Percentiles rank a stretch among this genome's conserved stretches.
phyloP scores from a whole-genome alignment of 1,140 invertebrate genomes.

The Lutraria rhynchaena region DNA sequence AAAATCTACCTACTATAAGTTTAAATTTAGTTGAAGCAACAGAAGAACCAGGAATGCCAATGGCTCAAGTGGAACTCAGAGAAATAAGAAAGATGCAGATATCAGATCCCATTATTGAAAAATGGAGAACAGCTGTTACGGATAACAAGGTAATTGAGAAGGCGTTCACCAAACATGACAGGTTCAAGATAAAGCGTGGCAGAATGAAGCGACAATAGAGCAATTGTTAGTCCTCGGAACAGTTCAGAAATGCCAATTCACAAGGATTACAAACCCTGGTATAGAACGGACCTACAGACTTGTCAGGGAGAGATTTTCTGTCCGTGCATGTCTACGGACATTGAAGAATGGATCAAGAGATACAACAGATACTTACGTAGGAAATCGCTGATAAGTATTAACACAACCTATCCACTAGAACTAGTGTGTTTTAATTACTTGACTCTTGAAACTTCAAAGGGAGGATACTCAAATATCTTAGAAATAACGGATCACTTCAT shows the following conservation, averaged over 20 bases:
- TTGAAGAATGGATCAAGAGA: no score
- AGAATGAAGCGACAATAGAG: no score
- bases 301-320: no score
- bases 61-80: conserved; percentile 23
- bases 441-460: conserved; percentile 24
- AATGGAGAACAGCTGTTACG: no score
- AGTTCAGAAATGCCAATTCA: no score
- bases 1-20: not conserved
- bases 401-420: conserved; percentile 12
- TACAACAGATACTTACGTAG: conserved; percentile 24
- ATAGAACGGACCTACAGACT: no score
- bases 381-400: conserved; percentile 2
- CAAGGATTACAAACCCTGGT: no score
- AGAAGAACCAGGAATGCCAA: not conserved
- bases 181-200: no score
- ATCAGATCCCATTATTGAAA: conserved; percentile 12
- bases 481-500: conserved; percentile 62
- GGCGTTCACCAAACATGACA: conserved; percentile 2
- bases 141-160: not conserved
- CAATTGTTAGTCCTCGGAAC: no score
- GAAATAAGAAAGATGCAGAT: conserved; percentile 28
- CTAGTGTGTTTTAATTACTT: conserved; percentile 39
- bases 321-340: no score
- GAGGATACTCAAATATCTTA: conserved; percentile 40
- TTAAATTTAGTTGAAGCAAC: conserved; percentile 25